Evolutionary conservation across 2,113 vertebrate genomes (phyloP).

Genomic region (Megaceryle maxima): DNA sequence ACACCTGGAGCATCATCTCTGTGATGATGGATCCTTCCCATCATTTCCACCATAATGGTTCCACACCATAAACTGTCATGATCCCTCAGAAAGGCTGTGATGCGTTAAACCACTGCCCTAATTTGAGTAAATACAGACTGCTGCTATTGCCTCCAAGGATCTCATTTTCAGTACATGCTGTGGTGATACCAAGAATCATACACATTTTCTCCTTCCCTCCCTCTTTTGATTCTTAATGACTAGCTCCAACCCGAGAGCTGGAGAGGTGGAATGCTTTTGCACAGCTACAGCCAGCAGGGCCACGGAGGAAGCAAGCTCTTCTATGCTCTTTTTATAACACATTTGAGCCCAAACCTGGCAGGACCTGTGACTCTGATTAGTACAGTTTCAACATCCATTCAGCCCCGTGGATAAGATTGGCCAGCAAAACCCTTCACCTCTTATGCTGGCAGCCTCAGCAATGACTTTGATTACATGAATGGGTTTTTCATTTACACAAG

Average conservation of each 20-base stretch:
- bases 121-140: slow-evolving; percentile 10
- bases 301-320: neutral
- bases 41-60: slow-evolving; percentile 1
- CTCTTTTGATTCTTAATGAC: slow-evolving; percentile 6
- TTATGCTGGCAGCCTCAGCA: neutral
- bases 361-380: neutral
- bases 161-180: slow-evolving; percentile 7
- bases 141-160: slow-evolving; percentile 4
- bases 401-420: neutral
- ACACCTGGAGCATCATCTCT: slow-evolving; percentile 9
- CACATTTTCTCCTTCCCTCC: neutral
- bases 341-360: neutral
- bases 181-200: neutral
- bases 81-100: neutral
- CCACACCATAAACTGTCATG: neutral
- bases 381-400: neutral
- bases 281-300: neutral
- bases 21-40: neutral
- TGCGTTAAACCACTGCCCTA: slow-evolving; percentile 20
- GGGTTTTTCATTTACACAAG: neutral
- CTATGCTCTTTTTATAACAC: neutral
- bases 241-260: neutral
- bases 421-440: neutral
- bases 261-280: neutral
- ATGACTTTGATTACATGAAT: neutral